Conservation (phyloP, 92 coral and sea anemone species). For the Porites lobata region DNA sequence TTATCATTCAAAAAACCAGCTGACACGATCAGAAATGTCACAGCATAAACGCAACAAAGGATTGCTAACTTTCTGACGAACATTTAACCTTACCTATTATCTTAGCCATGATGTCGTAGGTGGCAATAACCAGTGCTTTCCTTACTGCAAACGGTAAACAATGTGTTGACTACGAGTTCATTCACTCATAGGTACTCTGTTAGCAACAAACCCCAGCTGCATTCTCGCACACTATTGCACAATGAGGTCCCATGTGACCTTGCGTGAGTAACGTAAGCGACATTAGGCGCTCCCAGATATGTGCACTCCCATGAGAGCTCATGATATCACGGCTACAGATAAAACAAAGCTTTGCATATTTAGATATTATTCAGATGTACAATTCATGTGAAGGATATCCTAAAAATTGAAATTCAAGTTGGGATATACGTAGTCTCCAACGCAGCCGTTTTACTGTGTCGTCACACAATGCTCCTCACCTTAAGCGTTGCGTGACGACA, state of each 20-base stretch:
- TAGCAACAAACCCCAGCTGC: too few relatives aligned
- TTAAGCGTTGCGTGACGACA: too few relatives aligned
- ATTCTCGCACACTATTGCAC: background rate
- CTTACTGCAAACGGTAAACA: background rate
- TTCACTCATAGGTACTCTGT: background rate
- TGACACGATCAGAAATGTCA: background rate
- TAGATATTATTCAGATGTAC: too few relatives aligned
- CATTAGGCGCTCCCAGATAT: too few relatives aligned
- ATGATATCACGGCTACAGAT: too few relatives aligned
- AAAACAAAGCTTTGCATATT: too few relatives aligned
- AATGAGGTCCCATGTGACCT: constrained; percentile 30
- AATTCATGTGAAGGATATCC: too few relatives aligned
- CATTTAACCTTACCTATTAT: constrained; percentile 35
- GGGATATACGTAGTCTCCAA: too few relatives aligned
- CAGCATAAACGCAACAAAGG: background rate
- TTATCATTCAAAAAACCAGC: background rate
- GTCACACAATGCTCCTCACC: too few relatives aligned
- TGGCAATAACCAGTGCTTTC: background rate
- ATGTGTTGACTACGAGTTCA: background rate
- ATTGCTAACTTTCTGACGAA: background rate
- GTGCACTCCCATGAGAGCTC: too few relatives aligned
- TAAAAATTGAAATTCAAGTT: too few relatives aligned
- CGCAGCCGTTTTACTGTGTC: too few relatives aligned
- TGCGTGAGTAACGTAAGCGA: constrained; percentile 12
- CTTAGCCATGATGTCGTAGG: constrained; percentile 25